Evolutionary conservation across 1,140 invertebrate genomes (phyloP).

Genomic region (Frieseomelitta varia): DNA sequence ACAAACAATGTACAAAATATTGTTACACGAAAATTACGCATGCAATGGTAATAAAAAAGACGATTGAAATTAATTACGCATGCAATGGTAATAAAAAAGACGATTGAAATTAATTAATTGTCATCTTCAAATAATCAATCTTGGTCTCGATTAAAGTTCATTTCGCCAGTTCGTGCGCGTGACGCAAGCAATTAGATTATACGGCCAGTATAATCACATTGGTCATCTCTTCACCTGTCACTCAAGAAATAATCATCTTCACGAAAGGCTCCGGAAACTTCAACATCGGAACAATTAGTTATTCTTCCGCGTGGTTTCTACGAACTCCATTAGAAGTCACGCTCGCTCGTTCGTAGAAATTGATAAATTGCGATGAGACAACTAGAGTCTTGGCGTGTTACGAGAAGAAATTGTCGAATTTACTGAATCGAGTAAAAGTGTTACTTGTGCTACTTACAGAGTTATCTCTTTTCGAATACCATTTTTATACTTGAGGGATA

Average conservation of each 20-base stretch:
- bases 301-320: neutral
- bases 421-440: neutral
- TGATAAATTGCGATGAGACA: neutral
- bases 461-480: too few species aligned
- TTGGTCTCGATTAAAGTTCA: too few species aligned
- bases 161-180: neutral
- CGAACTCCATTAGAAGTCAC: neutral
- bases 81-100: neutral
- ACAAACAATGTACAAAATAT: neutral
- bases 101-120: too few species aligned
- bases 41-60: neutral
- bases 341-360: neutral
- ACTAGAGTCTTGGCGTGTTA: too few species aligned
- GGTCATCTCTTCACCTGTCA: neutral
- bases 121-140: neutral
- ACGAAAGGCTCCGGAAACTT: neutral
- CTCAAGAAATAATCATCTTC: neutral
- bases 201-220: neutral
- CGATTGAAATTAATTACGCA: neutral
- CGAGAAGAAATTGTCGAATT: neutral
- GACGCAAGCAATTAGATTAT: neutral
- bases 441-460: too few species aligned
- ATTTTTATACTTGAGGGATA: too few species aligned
- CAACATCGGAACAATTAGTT: conserved; percentile 9
- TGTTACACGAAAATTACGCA: neutral